Evolutionary conservation across 2,888 invertebrate species (phyloP).

Genomic region (Andrena camellia): DNA sequence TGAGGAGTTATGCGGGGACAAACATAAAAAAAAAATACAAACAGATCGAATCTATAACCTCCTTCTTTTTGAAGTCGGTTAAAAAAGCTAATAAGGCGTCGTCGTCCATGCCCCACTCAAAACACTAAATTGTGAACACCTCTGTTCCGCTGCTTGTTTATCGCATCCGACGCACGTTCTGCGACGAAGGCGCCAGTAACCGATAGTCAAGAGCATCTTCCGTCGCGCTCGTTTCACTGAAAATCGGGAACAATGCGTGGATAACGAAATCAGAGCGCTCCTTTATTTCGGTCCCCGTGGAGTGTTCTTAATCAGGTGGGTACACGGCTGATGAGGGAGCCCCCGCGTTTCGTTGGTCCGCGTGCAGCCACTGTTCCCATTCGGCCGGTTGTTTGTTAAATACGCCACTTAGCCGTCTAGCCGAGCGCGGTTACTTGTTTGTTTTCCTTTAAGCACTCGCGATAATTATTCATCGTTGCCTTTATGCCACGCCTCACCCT

Average conservation of each 20-base stretch:
- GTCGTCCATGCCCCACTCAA: too few relatives aligned
- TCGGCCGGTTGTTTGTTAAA: constrained; percentile 78
- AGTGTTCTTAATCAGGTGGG: constrained; percentile 59
- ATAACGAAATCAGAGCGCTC: constrained; percentile 49
- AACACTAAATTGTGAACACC: neutral
- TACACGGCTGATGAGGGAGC: constrained; percentile 26
- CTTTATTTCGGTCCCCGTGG: constrained; percentile 46
- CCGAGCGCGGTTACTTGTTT: constrained; percentile 81
- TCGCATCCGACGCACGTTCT: neutral
- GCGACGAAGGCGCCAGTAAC: neutral
- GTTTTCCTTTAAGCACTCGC: constrained; percentile 80
- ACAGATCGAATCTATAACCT: too few relatives aligned
- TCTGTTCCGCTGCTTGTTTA: neutral
- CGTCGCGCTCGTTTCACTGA: constrained; percentile 17
- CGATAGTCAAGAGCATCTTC: neutral
- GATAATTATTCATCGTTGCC: constrained; percentile 83
- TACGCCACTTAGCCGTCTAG: constrained; percentile 81
- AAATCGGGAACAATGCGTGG: constrained; percentile 46
- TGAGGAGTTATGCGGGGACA: too few relatives aligned
- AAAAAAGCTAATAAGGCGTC: too few relatives aligned
- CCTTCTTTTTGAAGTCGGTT: too few relatives aligned
- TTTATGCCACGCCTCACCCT: constrained; percentile 73
- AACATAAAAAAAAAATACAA: too few relatives aligned
- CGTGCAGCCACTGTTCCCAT: constrained; percentile 34
- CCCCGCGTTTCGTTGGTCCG: constrained; percentile 33